Percentiles rank a stretch among this genome's conserved stretches.
Evolutionary conservation across 2,888 invertebrate species (phyloP).

Genomic region (Macrosoma leucophasiata): DNA sequence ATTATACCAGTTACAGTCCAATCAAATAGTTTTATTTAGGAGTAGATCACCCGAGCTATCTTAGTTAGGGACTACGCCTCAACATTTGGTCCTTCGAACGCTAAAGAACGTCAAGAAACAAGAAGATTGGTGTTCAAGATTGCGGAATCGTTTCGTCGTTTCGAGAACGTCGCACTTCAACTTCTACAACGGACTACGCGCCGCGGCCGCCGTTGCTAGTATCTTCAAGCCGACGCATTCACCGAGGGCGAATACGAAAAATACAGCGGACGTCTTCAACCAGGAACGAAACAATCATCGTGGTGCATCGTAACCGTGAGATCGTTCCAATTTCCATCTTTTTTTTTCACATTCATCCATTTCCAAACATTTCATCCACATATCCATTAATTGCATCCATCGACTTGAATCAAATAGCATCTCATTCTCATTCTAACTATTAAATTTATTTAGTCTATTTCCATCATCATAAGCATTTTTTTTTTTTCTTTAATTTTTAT

Average conservation of each 20-base stretch:
- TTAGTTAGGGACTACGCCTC: no score
- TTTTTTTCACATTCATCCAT: background rate
- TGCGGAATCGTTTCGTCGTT: no score
- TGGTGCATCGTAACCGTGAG: slow-evolving; percentile 5
- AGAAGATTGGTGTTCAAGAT: background rate
- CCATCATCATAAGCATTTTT: no score
- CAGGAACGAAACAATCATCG: background rate
- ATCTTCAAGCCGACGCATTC: slow-evolving; percentile 7
- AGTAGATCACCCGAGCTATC: no score
- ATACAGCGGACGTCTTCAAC: background rate
- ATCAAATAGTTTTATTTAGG: no score
- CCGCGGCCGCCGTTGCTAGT: slow-evolving; percentile 5
- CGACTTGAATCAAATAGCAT: no score
- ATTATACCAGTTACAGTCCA: no score
- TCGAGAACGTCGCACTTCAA: background rate
- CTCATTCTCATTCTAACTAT: no score
- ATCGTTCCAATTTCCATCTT: slow-evolving; percentile 1
- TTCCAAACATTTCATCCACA: background rate
- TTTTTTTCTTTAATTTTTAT: background rate
- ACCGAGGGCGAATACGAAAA: background rate
- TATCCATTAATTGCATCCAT: background rate
- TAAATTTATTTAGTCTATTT: no score
- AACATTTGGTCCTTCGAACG: slow-evolving; percentile 3
- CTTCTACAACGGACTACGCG: slow-evolving; percentile 4
- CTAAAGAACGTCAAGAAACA: background rate